A percentile compares a stretch with the other conserved stretches of the same genome.
Conservation (phyloP, 2,888 invertebrate genomes). For the Seira ritae region DNA sequence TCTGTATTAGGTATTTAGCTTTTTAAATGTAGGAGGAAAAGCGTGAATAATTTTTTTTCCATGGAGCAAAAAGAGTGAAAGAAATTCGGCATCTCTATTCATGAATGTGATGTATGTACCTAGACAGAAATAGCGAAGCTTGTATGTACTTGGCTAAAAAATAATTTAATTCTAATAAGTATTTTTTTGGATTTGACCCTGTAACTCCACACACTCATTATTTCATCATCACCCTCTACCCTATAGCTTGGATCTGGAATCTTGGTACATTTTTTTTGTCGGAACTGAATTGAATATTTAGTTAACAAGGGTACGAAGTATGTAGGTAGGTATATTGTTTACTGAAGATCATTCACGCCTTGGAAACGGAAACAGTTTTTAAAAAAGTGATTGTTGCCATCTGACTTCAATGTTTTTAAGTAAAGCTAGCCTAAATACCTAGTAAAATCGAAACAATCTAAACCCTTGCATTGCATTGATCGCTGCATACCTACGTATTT, state of each 20-base stretch:
- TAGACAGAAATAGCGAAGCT: too few species aligned
- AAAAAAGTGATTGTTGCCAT: conserved; percentile 2
- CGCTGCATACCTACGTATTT: neutral
- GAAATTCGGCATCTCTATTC: conserved; percentile 8
- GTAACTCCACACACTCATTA: conserved; percentile 52
- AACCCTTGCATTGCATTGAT: neutral
- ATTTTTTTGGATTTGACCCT: conserved; percentile 50
- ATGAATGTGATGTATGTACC: neutral
- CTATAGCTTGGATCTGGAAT: neutral
- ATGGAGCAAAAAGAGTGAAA: neutral
- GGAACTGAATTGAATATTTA: too few species aligned
- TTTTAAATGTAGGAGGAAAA: too few species aligned
- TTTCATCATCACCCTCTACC: too few species aligned
- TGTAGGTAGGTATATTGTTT: too few species aligned
- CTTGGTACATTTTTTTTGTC: neutral
- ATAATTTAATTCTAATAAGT: neutral
- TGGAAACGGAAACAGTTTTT: too few species aligned
- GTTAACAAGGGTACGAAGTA: too few species aligned
- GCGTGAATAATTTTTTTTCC: neutral
- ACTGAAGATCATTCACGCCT: too few species aligned
- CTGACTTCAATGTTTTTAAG: neutral
- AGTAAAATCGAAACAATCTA: neutral
- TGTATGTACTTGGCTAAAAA: too few species aligned
- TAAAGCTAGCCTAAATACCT: neutral
- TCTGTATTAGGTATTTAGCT: too few species aligned